Evolutionary conservation across 2,113 vertebrate genomes (phyloP).

Genomic region (Steatornis caripensis): DNA sequence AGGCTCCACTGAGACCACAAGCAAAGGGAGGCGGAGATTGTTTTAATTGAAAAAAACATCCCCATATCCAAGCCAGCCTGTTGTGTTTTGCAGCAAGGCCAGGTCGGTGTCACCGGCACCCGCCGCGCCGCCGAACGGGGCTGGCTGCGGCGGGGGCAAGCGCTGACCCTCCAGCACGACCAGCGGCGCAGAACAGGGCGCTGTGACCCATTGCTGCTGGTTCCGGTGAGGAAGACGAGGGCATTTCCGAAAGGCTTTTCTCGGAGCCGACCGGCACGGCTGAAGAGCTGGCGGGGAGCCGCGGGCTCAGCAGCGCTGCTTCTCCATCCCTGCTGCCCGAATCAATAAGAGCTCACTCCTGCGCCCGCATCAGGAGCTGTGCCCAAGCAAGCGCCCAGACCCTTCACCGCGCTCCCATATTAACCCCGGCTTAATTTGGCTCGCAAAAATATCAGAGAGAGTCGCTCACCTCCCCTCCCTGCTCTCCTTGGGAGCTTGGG

Average conservation of each 20-base stretch:
- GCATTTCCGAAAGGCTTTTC: neutral
- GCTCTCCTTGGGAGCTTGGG: neutral
- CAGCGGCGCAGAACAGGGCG: rapidly evolving
- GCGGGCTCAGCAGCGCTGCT: neutral
- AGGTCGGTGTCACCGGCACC: neutral
- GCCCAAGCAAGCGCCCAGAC: neutral
- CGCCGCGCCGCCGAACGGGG: rapidly evolving
- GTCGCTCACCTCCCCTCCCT: neutral
- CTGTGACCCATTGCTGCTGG: rapidly evolving
- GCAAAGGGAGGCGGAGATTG: neutral
- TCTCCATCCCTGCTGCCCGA: neutral
- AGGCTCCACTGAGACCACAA: neutral
- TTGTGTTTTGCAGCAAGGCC: neutral
- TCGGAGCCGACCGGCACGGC: rapidly evolving
- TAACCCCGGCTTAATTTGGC: neutral
- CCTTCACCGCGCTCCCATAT: rapidly evolving
- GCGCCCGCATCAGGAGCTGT: neutral
- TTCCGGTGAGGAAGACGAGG: neutral
- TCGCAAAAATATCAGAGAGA: neutral
- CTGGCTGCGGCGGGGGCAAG: neutral
- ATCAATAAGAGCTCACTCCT: neutral
- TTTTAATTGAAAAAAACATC: neutral
- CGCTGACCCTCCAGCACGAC: rapidly evolving
- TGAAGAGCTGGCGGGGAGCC: neutral
- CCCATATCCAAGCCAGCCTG: neutral